Percentiles rank a stretch among this genome's conserved stretches.
Evolutionary conservation across 2,888 invertebrate genomes (phyloP).

Genomic region (Polymixis lichenea): DNA sequence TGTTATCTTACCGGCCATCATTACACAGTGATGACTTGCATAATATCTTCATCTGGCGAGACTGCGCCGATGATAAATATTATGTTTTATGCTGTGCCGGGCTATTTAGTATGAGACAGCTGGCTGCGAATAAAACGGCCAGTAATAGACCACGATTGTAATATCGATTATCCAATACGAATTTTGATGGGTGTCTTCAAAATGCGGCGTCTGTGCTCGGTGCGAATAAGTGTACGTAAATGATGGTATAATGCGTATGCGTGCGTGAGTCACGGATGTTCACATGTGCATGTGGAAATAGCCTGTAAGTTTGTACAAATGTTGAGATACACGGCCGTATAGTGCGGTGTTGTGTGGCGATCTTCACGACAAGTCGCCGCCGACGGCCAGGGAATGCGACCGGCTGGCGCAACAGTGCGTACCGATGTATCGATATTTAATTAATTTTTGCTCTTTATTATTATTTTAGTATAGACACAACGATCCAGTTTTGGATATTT

Average conservation of each 20-base stretch:
- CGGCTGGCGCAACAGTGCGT: conserved; percentile 87
- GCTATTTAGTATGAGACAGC: conserved; percentile 71
- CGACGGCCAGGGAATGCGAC: conserved; percentile 87
- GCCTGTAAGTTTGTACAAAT: conserved; percentile 85
- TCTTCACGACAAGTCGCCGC: conserved; percentile 84
- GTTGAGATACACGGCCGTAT: conserved; percentile 78
- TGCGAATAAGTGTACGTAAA: conserved; percentile 81
- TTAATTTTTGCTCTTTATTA: conserved; percentile 29
- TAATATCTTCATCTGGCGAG: conserved; percentile 71
- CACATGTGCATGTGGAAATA: conserved; percentile 89
- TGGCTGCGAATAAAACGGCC: conserved; percentile 69
- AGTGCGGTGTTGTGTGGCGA: conserved; percentile 76
- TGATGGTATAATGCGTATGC: conserved; percentile 81
- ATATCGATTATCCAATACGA: conserved; percentile 79
- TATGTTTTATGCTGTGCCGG: conserved; percentile 54
- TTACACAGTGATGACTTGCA: conserved; percentile 73
- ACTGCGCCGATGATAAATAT: conserved; percentile 60
- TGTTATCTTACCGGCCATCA: conserved; percentile 62
- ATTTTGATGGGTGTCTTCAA: conserved; percentile 76
- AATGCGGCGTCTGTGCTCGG: conserved; percentile 73
- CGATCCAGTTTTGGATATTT: not conserved
- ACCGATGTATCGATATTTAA: conserved; percentile 77
- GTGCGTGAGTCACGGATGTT: conserved; percentile 87
- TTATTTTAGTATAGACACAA: conserved; percentile 12
- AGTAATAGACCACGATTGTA: conserved; percentile 72